A percentile compares a stretch with the other conserved stretches of the same genome.
Conservation (phyloP, 2,888 invertebrate species). For the Netelia melanura region DNA sequence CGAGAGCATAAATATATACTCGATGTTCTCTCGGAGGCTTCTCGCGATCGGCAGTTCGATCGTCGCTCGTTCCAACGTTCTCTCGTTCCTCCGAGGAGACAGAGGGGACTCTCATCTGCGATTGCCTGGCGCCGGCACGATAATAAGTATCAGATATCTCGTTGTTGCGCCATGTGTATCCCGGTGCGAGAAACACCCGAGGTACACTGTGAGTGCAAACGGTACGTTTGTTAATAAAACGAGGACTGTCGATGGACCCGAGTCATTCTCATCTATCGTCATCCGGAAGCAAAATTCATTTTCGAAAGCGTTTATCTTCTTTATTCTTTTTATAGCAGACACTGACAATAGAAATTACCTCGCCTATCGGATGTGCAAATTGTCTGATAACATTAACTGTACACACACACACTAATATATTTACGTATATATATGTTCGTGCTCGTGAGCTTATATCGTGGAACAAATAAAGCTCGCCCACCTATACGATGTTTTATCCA, state of each 20-base stretch:
- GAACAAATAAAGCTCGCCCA: slow-evolving; percentile 69
- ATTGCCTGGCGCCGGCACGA: slow-evolving; percentile 45
- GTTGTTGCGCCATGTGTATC: no score
- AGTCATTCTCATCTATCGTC: background rate
- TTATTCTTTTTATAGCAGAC: background rate
- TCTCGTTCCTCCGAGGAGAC: slow-evolving; percentile 50
- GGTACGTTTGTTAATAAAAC: no score
- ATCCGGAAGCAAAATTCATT: slow-evolving; percentile 9
- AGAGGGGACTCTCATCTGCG: slow-evolving; percentile 43
- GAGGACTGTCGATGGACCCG: background rate
- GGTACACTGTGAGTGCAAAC: no score
- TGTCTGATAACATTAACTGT: slow-evolving; percentile 58
- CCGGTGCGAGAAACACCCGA: no score
- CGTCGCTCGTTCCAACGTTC: slow-evolving; percentile 65
- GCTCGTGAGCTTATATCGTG: slow-evolving; percentile 58
- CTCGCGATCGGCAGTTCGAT: slow-evolving; percentile 61
- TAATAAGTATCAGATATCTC: slow-evolving; percentile 31
- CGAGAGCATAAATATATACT: slow-evolving; percentile 42
- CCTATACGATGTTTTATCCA: slow-evolving; percentile 63
- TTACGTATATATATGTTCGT: slow-evolving; percentile 26
- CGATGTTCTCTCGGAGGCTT: slow-evolving; percentile 13
- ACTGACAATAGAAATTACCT: slow-evolving; percentile 46
- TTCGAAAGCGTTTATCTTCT: background rate
- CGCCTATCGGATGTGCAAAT: slow-evolving; percentile 66
- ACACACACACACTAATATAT: background rate